Base-by-base conservation (phyloP, 2,888 invertebrate species). In the Brenthis ino region DNA sequence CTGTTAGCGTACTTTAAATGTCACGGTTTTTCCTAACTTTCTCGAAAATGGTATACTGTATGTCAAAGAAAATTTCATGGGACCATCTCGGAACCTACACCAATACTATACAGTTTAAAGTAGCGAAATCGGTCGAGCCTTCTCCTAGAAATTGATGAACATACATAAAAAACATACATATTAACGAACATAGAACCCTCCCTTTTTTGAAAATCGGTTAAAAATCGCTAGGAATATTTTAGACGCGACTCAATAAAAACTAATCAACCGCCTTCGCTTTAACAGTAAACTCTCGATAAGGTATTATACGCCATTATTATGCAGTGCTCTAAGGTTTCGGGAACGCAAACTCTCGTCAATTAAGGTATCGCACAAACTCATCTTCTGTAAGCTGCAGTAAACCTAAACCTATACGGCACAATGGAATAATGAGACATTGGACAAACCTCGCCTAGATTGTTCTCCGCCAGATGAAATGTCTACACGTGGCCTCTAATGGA, bases 251-350 rank as follows among this genome's bases (percentile, higher is more conserved):
- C 33, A 5, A 48, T 56, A 61, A 55, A 13, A 56, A 56, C 33
- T 67, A 69, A 65, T 69, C 48, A 65, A 64, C n/a, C 51, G 55
- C 65, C 83, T 74, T 82, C 78, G 77, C 88, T 85, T 91, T 91
- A 91, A 89, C 72, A 65, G 67, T 69, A 68, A 72, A 75, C 74
- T 80, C 84, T 86, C 81, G 88, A 87, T 91, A 91, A 89, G 87
- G 91, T 80, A 89, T 89, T 91, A 91, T 90, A 82, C 88, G 79
- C 85, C 89, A 89, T 89, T 91, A 92, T 92, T 92, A 92, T 91
- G 86, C 91, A 87, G 86, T 83, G 84, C 81, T 85, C 85, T 91
- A 83, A 85, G 90, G 91, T 91, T 92, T 92, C 88, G 89, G 92
- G 86, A 87, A 89, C 86, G 85, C 84, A 83, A 84, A 81, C 84